Base-by-base conservation (phyloP, 92 coral and sea anemone species). In the Palythoa heliodiscus region DNA sequence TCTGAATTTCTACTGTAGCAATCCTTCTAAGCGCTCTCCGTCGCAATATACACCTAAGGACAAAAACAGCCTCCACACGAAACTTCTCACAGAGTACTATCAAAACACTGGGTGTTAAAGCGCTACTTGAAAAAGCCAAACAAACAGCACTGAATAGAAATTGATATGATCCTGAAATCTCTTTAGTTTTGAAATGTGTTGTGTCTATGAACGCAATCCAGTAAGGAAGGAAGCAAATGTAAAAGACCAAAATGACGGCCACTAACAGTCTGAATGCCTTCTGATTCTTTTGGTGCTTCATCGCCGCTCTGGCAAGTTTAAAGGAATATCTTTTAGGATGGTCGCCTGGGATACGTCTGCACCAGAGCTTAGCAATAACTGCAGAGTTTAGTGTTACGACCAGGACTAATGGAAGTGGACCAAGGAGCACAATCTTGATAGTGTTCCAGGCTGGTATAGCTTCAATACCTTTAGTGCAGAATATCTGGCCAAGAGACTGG, bases 171-270 rank as follows among this genome's bases (percentile, higher is more conserved):
- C 84, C 84, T 20, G 73, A 79, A 64, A 79, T 39, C 52, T 64
- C 57, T 19, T 16, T 29, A 20, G 84, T 63, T 39, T 66, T 79
- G 23, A 79, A 79, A 79, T 79, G 64, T 9, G 29, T 48, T 13
- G 5, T 11, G 4, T 80, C 84, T 11, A 80, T 80, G 40, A 40
- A 80, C 24, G 14, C 73, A 11, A 80, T 64, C 84, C 84, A 80
- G 12, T 80, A 80, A 0, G 84, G 84, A 66, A 80, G 74, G 66
- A 80, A 80, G 48, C 84, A 80, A 43, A 80, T 25, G 48, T 80
- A 80, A 48, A 63, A 80, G 4, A 80, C 13, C 15, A 80, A 2
- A 43, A 80, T 67, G 40, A 80, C 84, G 15, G 84, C 73, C 0
- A 80, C 17, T 66, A 80, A 47, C 14, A 80, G 58, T 15, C 84